Percentiles rank a stretch among this genome's conserved stretches.
Evolutionary conservation across 2,113 vertebrate genomes (phyloP).

Genomic region (Azemiops feae): DNA sequence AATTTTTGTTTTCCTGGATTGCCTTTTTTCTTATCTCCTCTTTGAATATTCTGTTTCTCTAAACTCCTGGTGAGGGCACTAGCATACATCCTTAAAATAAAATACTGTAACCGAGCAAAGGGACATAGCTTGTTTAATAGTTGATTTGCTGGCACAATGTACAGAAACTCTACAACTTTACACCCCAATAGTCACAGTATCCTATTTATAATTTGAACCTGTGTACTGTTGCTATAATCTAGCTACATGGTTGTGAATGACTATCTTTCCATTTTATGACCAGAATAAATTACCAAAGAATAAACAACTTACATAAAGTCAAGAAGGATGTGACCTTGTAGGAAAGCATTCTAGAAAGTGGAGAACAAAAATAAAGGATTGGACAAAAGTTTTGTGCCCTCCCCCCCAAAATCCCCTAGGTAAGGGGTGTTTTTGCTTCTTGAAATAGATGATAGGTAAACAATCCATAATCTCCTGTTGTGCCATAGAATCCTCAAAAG

Average conservation of each 20-base stretch:
- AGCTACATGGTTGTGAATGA: neutral
- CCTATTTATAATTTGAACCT: constrained; percentile 34
- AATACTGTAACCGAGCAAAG: constrained; percentile 14
- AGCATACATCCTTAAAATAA: constrained; percentile 22
- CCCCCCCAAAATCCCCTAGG: neutral
- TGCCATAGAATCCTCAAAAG: constrained; percentile 12
- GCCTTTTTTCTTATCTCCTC: neutral
- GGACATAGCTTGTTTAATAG: neutral
- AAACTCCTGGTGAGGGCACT: constrained; percentile 56
- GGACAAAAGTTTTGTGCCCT: neutral
- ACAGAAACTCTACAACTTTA: constrained; percentile 2
- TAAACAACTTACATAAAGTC: neutral
- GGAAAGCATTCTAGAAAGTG: constrained; percentile 4
- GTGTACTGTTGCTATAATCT: neutral
- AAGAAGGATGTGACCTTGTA: neutral
- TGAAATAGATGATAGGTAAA: constrained; percentile 1
- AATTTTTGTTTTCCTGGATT: constrained; percentile 25
- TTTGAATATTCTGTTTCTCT: constrained; percentile 33
- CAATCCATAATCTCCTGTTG: neutral
- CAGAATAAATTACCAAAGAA: neutral
- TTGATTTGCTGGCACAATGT: neutral
- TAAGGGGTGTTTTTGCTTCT: neutral
- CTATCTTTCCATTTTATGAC: constrained; percentile 2
- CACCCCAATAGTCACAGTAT: neutral
- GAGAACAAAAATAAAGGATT: constrained; percentile 2